These are phyloP conservation scores for Brachionus rubens DNA, from an alignment of 1,140 invertebrate species.

Conservation along the genomic window DNA sequence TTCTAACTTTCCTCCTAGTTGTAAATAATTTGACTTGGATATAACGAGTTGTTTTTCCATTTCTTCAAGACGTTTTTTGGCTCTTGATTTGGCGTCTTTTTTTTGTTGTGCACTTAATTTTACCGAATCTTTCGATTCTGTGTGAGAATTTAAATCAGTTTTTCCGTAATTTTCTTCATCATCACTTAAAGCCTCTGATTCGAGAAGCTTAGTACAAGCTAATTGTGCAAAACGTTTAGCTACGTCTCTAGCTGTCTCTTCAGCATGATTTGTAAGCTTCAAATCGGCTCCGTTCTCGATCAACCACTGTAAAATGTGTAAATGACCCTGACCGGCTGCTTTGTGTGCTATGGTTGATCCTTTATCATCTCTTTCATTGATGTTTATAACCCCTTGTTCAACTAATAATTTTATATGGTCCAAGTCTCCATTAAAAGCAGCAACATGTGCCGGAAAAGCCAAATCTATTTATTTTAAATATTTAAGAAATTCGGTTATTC, in stretches of 20 bases:
- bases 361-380: conserved; percentile 60
- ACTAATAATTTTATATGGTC: conserved; percentile 59
- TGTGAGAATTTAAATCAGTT: conserved; percentile 50
- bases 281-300: conserved; percentile 60
- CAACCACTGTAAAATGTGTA: conserved; percentile 59
- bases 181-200: conserved; percentile 53
- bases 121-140: not conserved
- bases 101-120: not conserved
- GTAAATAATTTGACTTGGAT: conserved; percentile 59
- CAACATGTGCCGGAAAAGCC: conserved; percentile 60
- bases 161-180: conserved; percentile 49
- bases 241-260: conserved; percentile 57
- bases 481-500: not conserved
- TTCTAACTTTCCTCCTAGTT: conserved; percentile 57
- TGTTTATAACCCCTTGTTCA: conserved; percentile 60
- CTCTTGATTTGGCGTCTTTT: conserved; percentile 49
- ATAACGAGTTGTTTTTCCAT: conserved; percentile 57
- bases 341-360: conserved; percentile 59
- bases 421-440: conserved; percentile 58
- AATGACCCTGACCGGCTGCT: conserved; percentile 60
- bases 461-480: conserved; percentile 52
- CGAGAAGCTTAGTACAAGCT: conserved; percentile 58
- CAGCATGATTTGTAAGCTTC: conserved; percentile 55
- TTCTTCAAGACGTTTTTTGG: conserved; percentile 58
- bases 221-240: conserved; percentile 58